A percentile compares a stretch with the other conserved stretches of the same genome.
Conservation (phyloP, 2,797 vertebrate genomes). For the Eutrigla gurnardus region DNA sequence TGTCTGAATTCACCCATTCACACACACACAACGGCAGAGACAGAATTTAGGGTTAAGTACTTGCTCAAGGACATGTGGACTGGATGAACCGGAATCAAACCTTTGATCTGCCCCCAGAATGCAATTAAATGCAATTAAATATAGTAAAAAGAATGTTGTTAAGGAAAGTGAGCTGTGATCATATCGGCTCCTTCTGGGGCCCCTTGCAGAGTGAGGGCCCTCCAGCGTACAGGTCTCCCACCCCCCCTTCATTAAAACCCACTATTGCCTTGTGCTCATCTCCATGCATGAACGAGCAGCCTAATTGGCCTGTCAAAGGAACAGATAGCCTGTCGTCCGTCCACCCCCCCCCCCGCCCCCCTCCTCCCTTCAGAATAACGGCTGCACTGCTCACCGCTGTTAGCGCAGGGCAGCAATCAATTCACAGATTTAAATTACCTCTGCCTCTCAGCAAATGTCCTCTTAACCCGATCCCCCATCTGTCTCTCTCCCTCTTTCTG, state of each 20-base stretch:
- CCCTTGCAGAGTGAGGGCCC: background rate
- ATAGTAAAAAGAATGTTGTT: background rate
- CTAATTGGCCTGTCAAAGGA: conserved; percentile 78
- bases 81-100: no score
- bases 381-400: conserved; percentile 51
- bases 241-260: background rate
- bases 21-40: no score
- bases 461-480: conserved; percentile 56
- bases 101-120: no score
- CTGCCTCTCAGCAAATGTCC: conserved; percentile 62
- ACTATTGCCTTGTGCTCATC: conserved; percentile 21
- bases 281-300: conserved; percentile 57
- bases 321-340: conserved; percentile 51
- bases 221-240: background rate
- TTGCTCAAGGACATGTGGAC: no score
- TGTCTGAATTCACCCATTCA: no score
- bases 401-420: conserved; percentile 70
- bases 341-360: conserved; percentile 5
- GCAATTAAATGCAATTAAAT: background rate
- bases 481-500: conserved; percentile 1
- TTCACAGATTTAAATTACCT: conserved; percentile 79
- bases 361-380: conserved; percentile 52
- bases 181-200: background rate
- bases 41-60: no score
- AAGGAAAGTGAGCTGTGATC: background rate